Evolutionary conservation across 2,113 vertebrate genomes (phyloP).

Genomic region (Naja naja): DNA sequence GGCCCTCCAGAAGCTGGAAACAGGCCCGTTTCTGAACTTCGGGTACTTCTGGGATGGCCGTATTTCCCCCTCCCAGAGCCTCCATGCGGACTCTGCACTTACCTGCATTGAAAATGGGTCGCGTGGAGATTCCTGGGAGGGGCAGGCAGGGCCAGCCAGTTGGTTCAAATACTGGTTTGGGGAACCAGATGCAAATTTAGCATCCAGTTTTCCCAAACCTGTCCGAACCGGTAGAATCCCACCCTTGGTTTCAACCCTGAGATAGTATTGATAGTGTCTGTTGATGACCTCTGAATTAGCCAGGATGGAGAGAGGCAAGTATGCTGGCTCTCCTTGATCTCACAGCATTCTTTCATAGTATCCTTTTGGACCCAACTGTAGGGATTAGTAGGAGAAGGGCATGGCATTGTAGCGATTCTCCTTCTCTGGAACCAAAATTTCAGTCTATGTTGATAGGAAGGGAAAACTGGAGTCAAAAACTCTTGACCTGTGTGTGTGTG

Average conservation of each 20-base stretch:
- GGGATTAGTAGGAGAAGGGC: not conserved
- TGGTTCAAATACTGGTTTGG: too few species aligned
- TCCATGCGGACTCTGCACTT: too few species aligned
- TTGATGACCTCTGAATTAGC: not conserved
- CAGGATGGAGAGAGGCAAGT: not conserved
- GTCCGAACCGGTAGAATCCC: too few species aligned
- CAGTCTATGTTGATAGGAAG: not conserved
- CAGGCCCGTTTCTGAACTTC: too few species aligned
- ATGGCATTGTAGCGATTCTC: not conserved
- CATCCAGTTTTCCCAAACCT: too few species aligned
- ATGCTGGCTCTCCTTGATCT: not conserved
- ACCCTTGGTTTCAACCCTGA: not conserved
- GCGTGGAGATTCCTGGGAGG: too few species aligned
- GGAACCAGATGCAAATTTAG: too few species aligned
- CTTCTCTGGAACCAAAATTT: not conserved
- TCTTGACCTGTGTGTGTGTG: not conserved
- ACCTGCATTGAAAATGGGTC: too few species aligned
- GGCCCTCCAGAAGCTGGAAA: too few species aligned
- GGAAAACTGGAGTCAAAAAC: not conserved
- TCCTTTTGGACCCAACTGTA: not conserved
- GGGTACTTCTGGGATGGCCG: too few species aligned
- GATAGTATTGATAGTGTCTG: not conserved
- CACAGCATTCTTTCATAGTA: not conserved
- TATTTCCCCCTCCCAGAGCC: too few species aligned
- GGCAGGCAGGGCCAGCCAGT: too few species aligned